Base-by-base conservation (phyloP, 2,113 vertebrate genomes). In the Scopus umbretta region DNA sequence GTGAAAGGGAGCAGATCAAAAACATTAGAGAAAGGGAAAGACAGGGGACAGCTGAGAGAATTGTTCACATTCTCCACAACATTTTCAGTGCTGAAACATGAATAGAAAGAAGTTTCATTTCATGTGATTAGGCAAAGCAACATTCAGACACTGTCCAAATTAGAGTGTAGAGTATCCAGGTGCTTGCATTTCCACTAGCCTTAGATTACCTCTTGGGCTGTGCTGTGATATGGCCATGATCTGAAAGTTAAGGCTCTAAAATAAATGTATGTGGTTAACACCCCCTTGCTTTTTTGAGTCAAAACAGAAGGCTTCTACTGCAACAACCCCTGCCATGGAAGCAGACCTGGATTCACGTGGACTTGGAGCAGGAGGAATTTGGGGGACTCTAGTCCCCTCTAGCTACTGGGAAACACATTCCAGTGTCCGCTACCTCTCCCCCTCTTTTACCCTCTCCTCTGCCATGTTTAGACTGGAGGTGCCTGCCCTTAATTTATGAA, bases 401-500 rank as follows among this genome's bases (percentile, higher is more conserved):
- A 74, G 4, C 4, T 62, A 12, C 27, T 19, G 34, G 6, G 32
- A 5, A 65, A 4, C 17, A 73, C 9, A 43, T 67, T 78, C 20
- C 6, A 42, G 1, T 8, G 22, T 62, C 18, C 0, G 0, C 5
- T 73, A 74, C 16, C 43, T 50, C 23, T 61, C 4, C 9, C 5
- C 0, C 1, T 86, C 18, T 45, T 71, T 52, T 61, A 76, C 21
- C 20, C 3, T 58, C 16, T 70, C 43, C 12, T 73, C 30, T 50
- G 16, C 8, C 17, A 8, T 22, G 9, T 53, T 93, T 47, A 79
- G 9, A 19, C 6, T 42, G 76, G 26, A 62, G n/a, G 14, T 42
- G 5, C 32, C 21, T 87, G 45, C 13, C 45, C 38, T 43, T 49
- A 58, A 34, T 56, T 43, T 53, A 21, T 3, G 2, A 79, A 88